phyloP scores from a whole-genome alignment of 1,140 invertebrate genomes.

The Drosophila ananassae region DNA sequence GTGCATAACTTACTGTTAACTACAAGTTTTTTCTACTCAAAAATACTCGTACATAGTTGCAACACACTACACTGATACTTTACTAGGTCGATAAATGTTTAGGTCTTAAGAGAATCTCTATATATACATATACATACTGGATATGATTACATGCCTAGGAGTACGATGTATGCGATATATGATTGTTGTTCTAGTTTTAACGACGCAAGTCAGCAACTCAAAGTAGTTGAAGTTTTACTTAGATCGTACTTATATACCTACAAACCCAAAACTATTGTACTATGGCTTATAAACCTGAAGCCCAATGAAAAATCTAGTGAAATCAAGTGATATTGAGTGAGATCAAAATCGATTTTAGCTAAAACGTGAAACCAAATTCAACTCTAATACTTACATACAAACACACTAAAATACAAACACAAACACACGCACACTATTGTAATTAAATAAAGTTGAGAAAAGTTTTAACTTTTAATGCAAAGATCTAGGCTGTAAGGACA shows the following conservation, averaged over 20 bases:
- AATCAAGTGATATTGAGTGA: slow-evolving; percentile 84
- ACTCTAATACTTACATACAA: slow-evolving; percentile 55
- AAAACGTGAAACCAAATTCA: slow-evolving; percentile 61
- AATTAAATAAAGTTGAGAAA: slow-evolving; percentile 23
- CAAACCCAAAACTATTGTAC: slow-evolving; percentile 66
- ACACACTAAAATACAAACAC: slow-evolving; percentile 17
- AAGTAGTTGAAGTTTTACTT: slow-evolving; percentile 70
- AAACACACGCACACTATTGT: slow-evolving; percentile 27
- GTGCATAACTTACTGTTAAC: slow-evolving; percentile 71
- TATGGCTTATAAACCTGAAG: slow-evolving; percentile 40
- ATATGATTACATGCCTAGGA: slow-evolving; percentile 42
- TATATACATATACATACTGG: slow-evolving; percentile 44
- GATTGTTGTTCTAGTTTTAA: slow-evolving; percentile 80
- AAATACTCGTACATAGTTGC: slow-evolving; percentile 59
- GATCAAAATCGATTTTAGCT: slow-evolving; percentile 84
- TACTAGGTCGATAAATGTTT: slow-evolving; percentile 69
- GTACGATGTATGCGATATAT: slow-evolving; percentile 65
- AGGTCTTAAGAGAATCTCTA: slow-evolving; percentile 60
- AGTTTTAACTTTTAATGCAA: slow-evolving; percentile 61
- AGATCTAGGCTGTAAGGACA: slow-evolving; percentile 41
- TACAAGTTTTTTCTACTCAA: slow-evolving; percentile 75
- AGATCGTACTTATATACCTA: slow-evolving; percentile 65
- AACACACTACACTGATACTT: slow-evolving; percentile 74
- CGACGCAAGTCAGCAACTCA: slow-evolving; percentile 56
- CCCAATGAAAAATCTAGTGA: slow-evolving; percentile 66